phyloP scores from a whole-genome alignment of 1,140 invertebrate genomes.

The Babylonia areolata region DNA sequence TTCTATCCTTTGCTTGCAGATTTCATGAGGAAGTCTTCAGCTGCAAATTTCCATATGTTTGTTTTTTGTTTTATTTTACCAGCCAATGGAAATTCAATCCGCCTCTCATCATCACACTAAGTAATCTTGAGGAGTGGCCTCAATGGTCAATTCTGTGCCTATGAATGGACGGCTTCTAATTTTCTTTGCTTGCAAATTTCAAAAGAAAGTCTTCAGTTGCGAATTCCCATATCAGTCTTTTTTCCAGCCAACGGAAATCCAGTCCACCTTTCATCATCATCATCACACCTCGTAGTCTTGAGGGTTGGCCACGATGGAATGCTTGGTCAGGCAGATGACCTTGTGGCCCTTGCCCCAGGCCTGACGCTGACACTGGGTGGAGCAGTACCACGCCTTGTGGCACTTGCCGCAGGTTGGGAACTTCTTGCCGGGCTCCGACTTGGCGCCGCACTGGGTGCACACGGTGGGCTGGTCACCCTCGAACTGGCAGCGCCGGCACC shows the following conservation, averaged over 20 bases:
- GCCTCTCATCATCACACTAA: no score
- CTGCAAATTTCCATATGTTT: no score
- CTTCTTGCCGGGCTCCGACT: slow-evolving; percentile 53
- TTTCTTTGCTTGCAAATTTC: neutral
- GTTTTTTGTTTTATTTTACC: no score
- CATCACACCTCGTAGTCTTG: slow-evolving; percentile 36
- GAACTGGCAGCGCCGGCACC: slow-evolving; percentile 66
- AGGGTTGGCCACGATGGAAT: slow-evolving; percentile 50
- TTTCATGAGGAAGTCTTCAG: no score
- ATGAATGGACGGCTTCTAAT: no score
- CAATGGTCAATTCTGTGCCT: no score
- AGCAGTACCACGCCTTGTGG: slow-evolving; percentile 71
- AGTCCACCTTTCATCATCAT: neutral
- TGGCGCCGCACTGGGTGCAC: slow-evolving; percentile 65
- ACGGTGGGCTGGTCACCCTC: slow-evolving; percentile 64
- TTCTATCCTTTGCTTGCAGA: no score
- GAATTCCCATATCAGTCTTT: no score
- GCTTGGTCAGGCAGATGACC: slow-evolving; percentile 56
- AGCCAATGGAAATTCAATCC: no score
- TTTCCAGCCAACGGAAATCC: neutral
- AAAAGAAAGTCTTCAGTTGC: slow-evolving; percentile 4
- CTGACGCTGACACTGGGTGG: slow-evolving; percentile 65
- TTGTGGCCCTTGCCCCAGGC: slow-evolving; percentile 69
- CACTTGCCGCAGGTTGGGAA: slow-evolving; percentile 69
- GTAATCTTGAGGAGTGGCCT: no score